Base-by-base conservation (phyloP, 2,888 invertebrate genomes). In the Acronicta alni region DNA sequence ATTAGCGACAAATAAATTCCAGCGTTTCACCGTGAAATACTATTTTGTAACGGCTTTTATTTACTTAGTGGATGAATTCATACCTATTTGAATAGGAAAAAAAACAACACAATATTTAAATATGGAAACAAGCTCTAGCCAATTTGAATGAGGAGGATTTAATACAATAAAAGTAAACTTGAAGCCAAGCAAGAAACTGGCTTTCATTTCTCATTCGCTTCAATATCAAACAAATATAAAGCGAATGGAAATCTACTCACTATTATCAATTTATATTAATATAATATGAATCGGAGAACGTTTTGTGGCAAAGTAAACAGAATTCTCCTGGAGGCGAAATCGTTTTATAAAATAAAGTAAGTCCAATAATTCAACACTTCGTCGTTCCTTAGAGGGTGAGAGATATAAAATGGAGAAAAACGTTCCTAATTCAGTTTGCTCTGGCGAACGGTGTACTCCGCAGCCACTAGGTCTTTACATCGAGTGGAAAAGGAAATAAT, bases 351-450 rank as follows among this genome's bases (percentile, higher is more conserved):
- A 92, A 91, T 91, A 91, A 92, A 93, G 89, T 89, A 89, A 90
- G 84, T 89, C 89, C 87, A 89, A 92, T 92, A 93, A 91, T 91
- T 93, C 92, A 90, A 87, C 91, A 90, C 89, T 90, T 89, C 89
- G 87, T 74, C 85, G 86, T 85, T 89, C 85, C 87, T 89, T 83
- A 87, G 86, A 86, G 88, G 85, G 87, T 73, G 87, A 85, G 83
- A 88, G 85, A 87, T 89, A 89, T 88, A 90, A 91, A 92, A 91
- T 87, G 89, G 86, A 88, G 91, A 91, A 91, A 92, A 93, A 91
- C 87, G 90, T 83, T 85, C 84, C 86, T 92, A 92, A 93, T 91
- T 92, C 91, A 91, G 91, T 93, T 93, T 92, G 86, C 85, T 84
- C 79, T 82, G 82, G 77, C 81, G 85, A 86, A 85, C 85, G 84